Evolutionary conservation across 2,113 vertebrate species (phyloP), one percentile per base, ranked within the genome.

Genomic region (Vicugna pacos): DNA sequence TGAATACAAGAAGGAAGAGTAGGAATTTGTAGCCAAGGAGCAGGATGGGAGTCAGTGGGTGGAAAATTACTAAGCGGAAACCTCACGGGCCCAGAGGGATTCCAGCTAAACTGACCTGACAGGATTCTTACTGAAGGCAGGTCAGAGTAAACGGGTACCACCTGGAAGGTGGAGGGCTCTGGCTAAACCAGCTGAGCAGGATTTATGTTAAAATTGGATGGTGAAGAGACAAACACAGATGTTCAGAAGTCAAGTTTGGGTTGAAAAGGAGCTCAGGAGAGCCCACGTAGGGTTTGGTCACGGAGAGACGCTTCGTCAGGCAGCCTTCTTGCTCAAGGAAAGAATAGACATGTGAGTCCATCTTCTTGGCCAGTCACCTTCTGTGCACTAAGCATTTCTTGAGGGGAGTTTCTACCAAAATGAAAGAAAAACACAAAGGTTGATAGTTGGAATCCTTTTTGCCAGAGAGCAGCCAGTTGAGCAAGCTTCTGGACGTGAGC

Each of bases 131-230:
- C 38, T 38, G 38, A 38, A 65, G 28, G 30, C 30, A 84, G 42
- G 30, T 5, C 19, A 8, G 10, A 11, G 42, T n/a, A 20, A n/a
- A 60, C 13, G 28, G 28, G 56, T 12, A 28, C 26, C 1, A 6
- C 28, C 28, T 48, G 28, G 60, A 17, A 2, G 5, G 9, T 52
- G 3, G 2, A 2, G 4, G 0, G 8, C 70, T 42, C 2, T 73
- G 32, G 46, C n/a, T 48, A 84, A 48, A 65, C 17, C 8, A 13
- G 20, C 4, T 81, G 46, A 75, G 65, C 35, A 75, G 16, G 2
- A 30, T 7, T 81, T 5, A 38, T 75, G 22, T 16, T 35, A 32
- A 22, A 84, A 7, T 3, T 42, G 2, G 65, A 13, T 58, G 35
- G 2, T 52, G 6, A 11, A 81, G 56, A 24, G 15, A 52, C 58